Conservation (phyloP, 2,797 vertebrate genomes). For the Rhinatrema bivittatum region DNA sequence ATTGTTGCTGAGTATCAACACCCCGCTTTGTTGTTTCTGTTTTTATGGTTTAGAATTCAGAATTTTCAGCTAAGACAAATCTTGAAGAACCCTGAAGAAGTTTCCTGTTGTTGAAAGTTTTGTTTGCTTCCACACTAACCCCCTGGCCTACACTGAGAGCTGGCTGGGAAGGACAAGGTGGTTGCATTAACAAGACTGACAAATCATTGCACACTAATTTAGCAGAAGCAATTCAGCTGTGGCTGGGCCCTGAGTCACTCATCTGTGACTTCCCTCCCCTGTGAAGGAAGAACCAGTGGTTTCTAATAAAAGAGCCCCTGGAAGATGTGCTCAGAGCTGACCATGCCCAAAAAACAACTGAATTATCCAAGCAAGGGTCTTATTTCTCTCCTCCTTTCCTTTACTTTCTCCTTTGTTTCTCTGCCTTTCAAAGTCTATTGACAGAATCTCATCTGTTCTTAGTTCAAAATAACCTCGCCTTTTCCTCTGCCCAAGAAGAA, state of each 20-base stretch:
- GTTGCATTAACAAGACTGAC: no score
- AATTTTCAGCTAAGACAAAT: no score
- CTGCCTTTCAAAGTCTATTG: background rate
- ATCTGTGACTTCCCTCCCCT: conserved; percentile 25
- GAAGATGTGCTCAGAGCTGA: conserved; percentile 14
- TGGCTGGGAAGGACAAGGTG: no score
- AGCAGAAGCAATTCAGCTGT: background rate
- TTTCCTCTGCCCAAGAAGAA: background rate
- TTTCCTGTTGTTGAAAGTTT: no score
- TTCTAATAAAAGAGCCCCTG: conserved; percentile 28
- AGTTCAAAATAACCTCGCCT: background rate
- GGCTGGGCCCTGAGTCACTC: conserved; percentile 9
- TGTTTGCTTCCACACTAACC: no score
- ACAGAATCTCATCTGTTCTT: background rate
- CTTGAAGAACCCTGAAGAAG: no score
- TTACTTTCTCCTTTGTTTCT: background rate
- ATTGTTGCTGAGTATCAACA: no score
- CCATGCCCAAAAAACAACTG: conserved; percentile 13
- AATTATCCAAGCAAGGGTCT: conserved; percentile 4
- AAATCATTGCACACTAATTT: conserved; percentile 23
- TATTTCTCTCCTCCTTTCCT: background rate
- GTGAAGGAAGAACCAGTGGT: conserved; percentile 7
- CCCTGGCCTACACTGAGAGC: no score
- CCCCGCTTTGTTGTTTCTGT: no score
- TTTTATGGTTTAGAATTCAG: no score